Base-by-base conservation (phyloP, 2,113 vertebrate species). In the Hydropotes inermis region DNA sequence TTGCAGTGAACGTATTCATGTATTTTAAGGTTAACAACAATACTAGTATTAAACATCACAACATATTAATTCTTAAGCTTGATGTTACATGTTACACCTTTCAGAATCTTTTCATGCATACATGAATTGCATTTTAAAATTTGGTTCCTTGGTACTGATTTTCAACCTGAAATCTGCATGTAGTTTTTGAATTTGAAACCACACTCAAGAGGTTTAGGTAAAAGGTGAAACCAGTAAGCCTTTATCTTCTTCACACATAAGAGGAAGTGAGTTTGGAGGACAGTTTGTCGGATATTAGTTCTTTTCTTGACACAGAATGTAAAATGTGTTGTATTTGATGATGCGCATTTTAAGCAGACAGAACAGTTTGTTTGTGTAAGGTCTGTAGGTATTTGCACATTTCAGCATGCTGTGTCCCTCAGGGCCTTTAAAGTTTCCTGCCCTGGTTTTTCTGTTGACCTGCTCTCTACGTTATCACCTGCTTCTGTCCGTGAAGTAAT, bases 161-260 rank as follows among this genome's bases (percentile, higher is more conserved):
- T 88, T 28, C 54, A 81, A 16, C 52, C 47, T 70, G n/a, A 52
- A 95, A 87, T 55, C 50, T n/a, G 67, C 87, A 47, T 58, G 76
- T 92, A 67, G 6, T 91, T 82, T 97, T 82, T 95, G 36, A 94
- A 78, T 70, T 90, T 94, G 84, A 97, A 94, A 58, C 57, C 57
- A 2, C 27, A 52, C 58, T 82, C 4, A 45, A 28, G 55, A 89
- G 28, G 54, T 87, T 92, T 78, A 78, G 79, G 30, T 93, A 57
- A 95, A 97, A 90, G 30, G 76, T 85, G 39, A 74, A 74, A 43
- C n/a, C 57, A 87, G 52, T 9, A 86, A 39, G 33, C 7, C 64
- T 70, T 96, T 92, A 39, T 45, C 8, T 82, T 94, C 50, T 82
- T 94, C 50, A 45, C 17, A 47, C 30, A 43, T 7, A 74, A 25